phyloP scores from a whole-genome alignment of 2,113 vertebrate genomes.

The Trematocara nigrifrons region DNA sequence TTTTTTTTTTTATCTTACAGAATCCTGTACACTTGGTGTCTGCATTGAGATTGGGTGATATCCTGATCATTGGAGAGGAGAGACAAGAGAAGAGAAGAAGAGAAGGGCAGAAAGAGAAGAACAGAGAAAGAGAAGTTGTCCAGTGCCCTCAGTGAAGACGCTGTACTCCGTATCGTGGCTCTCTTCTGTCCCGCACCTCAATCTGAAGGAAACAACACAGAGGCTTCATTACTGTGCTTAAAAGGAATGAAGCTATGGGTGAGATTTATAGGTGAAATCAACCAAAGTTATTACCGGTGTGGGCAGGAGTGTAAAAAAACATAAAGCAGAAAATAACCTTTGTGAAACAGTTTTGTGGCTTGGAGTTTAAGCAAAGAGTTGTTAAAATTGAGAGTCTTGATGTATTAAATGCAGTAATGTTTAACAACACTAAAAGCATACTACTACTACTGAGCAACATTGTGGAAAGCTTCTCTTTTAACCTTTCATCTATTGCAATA shows the following conservation, averaged over 20 bases:
- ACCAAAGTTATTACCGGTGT: not conserved
- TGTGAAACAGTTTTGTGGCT: not conserved
- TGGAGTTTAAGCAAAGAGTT: not conserved
- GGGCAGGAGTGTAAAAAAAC: not conserved
- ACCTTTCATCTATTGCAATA: not conserved
- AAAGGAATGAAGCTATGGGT: not conserved
- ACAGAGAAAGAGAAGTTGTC: not conserved
- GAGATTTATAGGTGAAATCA: not conserved
- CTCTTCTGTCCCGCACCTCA: conserved; percentile 69
- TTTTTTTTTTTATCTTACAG: conserved; percentile 31
- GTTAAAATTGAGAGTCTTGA: not conserved
- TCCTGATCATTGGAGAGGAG: conserved; percentile 54
- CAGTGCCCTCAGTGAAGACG: conserved; percentile 63
- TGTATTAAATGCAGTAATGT: not conserved
- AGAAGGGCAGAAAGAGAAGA: not conserved
- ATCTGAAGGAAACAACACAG: conserved; percentile 44
- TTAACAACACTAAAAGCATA: not conserved
- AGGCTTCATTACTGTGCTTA: not conserved
- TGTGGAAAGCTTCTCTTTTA: not conserved
- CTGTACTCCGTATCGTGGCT: conserved; percentile 64
- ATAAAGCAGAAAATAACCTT: not conserved
- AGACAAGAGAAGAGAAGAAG: not conserved
- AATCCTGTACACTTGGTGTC: conserved; percentile 61
- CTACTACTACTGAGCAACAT: not conserved
- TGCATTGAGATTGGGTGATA: conserved; percentile 51